Percentiles rank a stretch among this genome's conserved stretches.
These are phyloP conservation scores for Apantesis nais DNA, from an alignment of 2,888 invertebrate species.

Conservation along the genomic window DNA sequence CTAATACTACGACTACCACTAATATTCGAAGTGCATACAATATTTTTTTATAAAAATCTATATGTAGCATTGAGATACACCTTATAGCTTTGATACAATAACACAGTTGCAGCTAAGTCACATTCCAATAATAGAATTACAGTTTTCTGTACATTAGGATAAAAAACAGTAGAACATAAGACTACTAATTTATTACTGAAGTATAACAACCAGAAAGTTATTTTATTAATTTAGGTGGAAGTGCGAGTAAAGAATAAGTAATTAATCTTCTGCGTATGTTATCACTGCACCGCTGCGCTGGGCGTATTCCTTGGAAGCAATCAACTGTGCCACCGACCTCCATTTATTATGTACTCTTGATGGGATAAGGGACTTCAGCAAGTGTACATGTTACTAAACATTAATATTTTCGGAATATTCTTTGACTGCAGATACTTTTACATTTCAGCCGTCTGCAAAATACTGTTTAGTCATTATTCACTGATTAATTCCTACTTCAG, in stretches of 20 bases:
- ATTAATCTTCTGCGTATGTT: conserved; percentile 67
- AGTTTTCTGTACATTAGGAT: background rate
- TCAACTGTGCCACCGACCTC: conserved; percentile 70
- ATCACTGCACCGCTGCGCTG: conserved; percentile 73
- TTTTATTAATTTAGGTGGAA: background rate
- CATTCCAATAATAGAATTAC: background rate
- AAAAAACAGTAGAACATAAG: background rate
- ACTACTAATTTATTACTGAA: background rate
- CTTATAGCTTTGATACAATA: background rate
- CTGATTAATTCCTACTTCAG: background rate
- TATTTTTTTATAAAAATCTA: background rate
- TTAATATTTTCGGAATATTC: conserved; percentile 41
- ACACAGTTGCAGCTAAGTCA: background rate
- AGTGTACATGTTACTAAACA: conserved; percentile 53
- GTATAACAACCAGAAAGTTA: background rate
- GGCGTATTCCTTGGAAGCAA: conserved; percentile 70
- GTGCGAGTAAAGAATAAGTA: conserved; percentile 32
- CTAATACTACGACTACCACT: too few species aligned
- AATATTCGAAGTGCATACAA: background rate
- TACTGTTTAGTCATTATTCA: background rate
- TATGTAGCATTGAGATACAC: background rate
- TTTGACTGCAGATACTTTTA: background rate
- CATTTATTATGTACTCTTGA: conserved; percentile 76
- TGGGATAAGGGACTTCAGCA: conserved; percentile 52
- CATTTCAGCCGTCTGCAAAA: background rate